These are phyloP conservation scores for Microplitis demolitor DNA, from an alignment of 1,140 invertebrate species.

Conservation along the genomic window DNA sequence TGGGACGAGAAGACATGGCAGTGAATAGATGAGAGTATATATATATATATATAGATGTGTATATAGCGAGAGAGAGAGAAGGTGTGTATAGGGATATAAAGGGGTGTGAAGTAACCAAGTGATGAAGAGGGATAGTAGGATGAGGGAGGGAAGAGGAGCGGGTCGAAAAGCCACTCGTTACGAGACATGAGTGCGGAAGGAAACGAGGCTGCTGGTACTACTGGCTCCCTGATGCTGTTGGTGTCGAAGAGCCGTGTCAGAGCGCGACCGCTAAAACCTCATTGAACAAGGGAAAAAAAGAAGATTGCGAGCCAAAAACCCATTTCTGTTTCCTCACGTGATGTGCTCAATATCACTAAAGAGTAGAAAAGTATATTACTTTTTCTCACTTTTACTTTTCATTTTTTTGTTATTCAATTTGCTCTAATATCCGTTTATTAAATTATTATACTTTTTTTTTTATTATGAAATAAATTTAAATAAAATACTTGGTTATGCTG, in stretches of 20 bases:
- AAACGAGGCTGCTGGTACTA: conserved; percentile 11
- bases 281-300: conserved; percentile 13
- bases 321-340: not conserved
- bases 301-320: not conserved
- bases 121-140: not conserved
- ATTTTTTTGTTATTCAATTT: too few relatives aligned
- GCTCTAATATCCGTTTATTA: too few relatives aligned
- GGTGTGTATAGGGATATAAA: not conserved
- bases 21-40: not conserved
- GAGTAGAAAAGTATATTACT: too few relatives aligned
- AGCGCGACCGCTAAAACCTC: conserved; percentile 26
- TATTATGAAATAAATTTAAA: too few relatives aligned
- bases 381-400: too few relatives aligned
- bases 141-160: not conserved
- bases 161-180: conserved; percentile 26
- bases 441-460: too few relatives aligned
- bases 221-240: not conserved
- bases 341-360: not conserved
- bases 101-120: not conserved
- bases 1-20: conserved; percentile 2
- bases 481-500: too few relatives aligned
- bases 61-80: not conserved
- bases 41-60: too few relatives aligned
- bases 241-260: conserved; percentile 28
- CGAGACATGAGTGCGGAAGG: conserved; percentile 24